These are phyloP conservation scores for Troides aeacus DNA, from an alignment of 2,888 invertebrate genomes.

Conservation along the genomic window DNA sequence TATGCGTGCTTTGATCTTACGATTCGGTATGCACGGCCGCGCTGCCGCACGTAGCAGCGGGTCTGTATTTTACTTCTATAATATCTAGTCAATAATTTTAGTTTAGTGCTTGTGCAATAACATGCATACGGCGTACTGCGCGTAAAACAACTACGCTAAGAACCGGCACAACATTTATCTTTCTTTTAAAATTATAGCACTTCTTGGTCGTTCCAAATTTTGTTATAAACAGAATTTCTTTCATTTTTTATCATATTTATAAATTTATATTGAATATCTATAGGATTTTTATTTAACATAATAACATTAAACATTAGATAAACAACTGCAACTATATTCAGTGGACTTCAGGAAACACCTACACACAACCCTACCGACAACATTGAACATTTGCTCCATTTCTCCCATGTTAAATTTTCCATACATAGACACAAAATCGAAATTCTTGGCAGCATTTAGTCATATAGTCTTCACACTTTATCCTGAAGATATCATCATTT, in stretches of 20 bases:
- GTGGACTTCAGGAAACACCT: slow-evolving; percentile 14
- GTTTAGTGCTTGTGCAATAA: slow-evolving; percentile 74
- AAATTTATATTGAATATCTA: not conserved
- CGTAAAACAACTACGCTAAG: slow-evolving; percentile 42
- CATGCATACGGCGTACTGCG: slow-evolving; percentile 62
- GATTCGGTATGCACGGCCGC: slow-evolving; percentile 74
- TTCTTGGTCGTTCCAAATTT: slow-evolving; percentile 15
- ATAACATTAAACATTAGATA: slow-evolving; percentile 5
- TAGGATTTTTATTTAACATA: not conserved
- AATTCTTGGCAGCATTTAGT: no score
- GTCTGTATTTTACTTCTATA: slow-evolving; percentile 74
- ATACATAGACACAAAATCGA: no score
- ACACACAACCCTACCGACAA: slow-evolving; percentile 17
- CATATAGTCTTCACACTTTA: no score
- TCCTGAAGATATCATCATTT: no score
- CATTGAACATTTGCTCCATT: not conserved
- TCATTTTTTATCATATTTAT: slow-evolving; percentile 1
- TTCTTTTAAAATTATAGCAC: slow-evolving; percentile 15
- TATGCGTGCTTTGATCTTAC: slow-evolving; percentile 80
- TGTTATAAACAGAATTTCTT: slow-evolving; percentile 9
- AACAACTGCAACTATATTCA: slow-evolving; percentile 3
- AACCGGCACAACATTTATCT: slow-evolving; percentile 34
- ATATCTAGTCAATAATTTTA: slow-evolving; percentile 76
- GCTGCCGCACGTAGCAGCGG: slow-evolving; percentile 70
- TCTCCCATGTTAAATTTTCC: not conserved